These are phyloP conservation scores for Philereme vetulata DNA, from an alignment of 2,888 invertebrate genomes.

Conservation along the genomic window DNA sequence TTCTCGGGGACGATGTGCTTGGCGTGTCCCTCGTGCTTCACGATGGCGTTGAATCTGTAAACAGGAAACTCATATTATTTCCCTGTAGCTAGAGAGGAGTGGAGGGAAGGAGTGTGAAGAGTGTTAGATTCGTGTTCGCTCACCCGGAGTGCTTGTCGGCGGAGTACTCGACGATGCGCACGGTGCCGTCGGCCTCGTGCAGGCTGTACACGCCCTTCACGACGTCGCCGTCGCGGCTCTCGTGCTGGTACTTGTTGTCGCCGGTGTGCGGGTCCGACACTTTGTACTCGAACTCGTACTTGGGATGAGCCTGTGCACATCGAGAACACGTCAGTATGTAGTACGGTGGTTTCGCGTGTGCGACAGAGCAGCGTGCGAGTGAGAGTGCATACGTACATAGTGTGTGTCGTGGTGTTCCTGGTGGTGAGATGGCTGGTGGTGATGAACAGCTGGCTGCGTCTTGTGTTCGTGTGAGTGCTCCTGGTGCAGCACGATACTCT, in stretches of 20 bases:
- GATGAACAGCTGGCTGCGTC: background rate
- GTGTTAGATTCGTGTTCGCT: conserved; percentile 2
- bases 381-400: conserved; percentile 25
- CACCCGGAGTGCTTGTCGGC: conserved; percentile 65
- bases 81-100: background rate
- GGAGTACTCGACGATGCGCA: conserved; percentile 76
- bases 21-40: conserved; percentile 48
- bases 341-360: background rate
- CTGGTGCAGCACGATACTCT: conserved; percentile 54
- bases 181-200: conserved; percentile 46
- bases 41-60: conserved; percentile 37
- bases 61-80: background rate
- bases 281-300: conserved; percentile 48
- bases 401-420: conserved; percentile 17
- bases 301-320: conserved; percentile 26
- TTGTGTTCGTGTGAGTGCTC: conserved; percentile 40
- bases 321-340: conserved; percentile 4
- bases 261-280: conserved; percentile 82
- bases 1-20: conserved; percentile 36
- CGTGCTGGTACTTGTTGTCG: conserved; percentile 81
- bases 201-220: conserved; percentile 83
- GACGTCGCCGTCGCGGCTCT: conserved; percentile 81
- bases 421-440: conserved; percentile 4
- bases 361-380: background rate
- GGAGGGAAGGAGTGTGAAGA: background rate